Evolutionary conservation across 2,888 invertebrate species (phyloP), one percentile per base, ranked within the genome.

Genomic region (Chymomyza amoena): DNA sequence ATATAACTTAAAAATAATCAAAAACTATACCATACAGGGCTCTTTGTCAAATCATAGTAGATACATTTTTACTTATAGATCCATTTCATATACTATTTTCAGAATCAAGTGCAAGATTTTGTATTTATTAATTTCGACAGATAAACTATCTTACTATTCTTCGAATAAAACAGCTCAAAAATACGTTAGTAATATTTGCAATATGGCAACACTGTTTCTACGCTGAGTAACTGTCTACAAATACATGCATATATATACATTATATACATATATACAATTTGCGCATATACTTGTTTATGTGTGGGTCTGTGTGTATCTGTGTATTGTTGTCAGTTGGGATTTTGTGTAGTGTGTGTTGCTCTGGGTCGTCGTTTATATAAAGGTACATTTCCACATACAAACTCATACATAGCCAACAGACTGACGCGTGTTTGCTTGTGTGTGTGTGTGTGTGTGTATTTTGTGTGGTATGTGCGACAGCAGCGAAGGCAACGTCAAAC

Each of bases 321-420:
- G 71, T 77, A 62, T 70, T 75, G 84, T 89, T 89, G 89, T 89
- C 90, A 89, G 89, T 90, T 89, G 89, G 89, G 88, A 89, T 90
- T 89, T 87, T 72, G 84, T 84, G 81, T 87, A 87, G 88, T 81
- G 79, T 75, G 66, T 51, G 66, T 3, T 78, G 79, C 72, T 76
- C 73, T 80, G 83, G 80, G 80, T 80, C 83, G 80, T 74, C 84
- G 85, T 87, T 87, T 83, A 83, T 87, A 83, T 83, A 83, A 83
- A 83, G 86, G 88, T 87, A 83, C 80, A 80, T 85, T 83, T 83
- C 83, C 83, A 83, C 85, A 83, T 75, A 67, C 16, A 69, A 10
- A 64, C 61, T 32, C 25, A 59, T 52, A 68, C 71, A 63, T 65
- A 72, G 52, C 60, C 28, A 25, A 63, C 9, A 52, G 36, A 59